These are phyloP conservation scores for Hybognathus amarus DNA, from an alignment of 2,797 vertebrate species.

Conservation along the genomic window DNA sequence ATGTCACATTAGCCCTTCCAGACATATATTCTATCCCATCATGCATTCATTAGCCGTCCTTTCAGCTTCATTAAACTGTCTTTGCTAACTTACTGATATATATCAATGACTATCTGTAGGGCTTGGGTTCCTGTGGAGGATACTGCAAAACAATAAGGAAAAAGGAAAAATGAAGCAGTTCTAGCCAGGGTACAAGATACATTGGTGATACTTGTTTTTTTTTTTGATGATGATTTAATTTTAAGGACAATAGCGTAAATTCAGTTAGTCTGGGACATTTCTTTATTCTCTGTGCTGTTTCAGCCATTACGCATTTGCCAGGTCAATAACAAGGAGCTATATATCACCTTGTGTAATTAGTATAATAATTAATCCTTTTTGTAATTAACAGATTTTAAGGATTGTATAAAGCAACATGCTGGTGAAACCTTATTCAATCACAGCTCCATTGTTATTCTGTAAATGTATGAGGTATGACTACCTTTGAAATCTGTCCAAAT, in stretches of 20 bases:
- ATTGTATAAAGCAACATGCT: not conserved
- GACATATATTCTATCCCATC: not conserved
- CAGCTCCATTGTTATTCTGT: constrained; percentile 39
- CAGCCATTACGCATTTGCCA: constrained; percentile 15
- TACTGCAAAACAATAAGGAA: constrained; percentile 50
- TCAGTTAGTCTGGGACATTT: not conserved
- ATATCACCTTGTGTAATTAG: constrained; percentile 14
- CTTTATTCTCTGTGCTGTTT: not conserved
- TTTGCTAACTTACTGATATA: constrained; percentile 69
- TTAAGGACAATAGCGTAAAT: constrained; percentile 9
- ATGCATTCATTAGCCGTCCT: constrained; percentile 48
- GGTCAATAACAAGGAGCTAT: not conserved
- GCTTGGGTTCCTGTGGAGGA: constrained; percentile 57
- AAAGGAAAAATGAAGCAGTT: constrained; percentile 27
- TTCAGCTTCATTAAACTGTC: constrained; percentile 76
- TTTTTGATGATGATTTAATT: constrained; percentile 10
- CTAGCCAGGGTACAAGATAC: constrained; percentile 12
- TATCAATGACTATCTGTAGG: constrained; percentile 69
- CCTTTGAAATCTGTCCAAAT: constrained; percentile 41
- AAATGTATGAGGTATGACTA: constrained; percentile 42
- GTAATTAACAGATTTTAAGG: constrained; percentile 36
- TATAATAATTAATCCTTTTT: constrained; percentile 23
- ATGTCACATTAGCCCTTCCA: constrained; percentile 27
- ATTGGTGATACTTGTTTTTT: no score
- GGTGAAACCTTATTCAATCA: constrained; percentile 42